Base-by-base conservation (phyloP, 2,797 vertebrate species). In the Oceanodroma leucorhoa region DNA sequence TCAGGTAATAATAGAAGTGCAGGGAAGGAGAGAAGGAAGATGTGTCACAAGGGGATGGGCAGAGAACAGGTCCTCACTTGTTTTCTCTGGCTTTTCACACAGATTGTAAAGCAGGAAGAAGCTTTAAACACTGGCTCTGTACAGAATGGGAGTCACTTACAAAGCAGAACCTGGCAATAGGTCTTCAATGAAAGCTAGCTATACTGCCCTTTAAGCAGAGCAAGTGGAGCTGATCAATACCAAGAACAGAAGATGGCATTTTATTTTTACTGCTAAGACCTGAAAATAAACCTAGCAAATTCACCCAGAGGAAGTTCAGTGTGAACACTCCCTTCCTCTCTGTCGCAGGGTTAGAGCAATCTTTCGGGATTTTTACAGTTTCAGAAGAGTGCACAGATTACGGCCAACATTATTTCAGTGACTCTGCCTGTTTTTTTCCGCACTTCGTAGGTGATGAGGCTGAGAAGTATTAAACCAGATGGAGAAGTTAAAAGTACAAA, bases 371-470 rank as follows among this genome's bases (percentile, higher is more conserved):
- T 76, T 62, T 50, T 3, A 18, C 10, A 27, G 50, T 2, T 89
- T 62, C 11, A 13, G 3, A 38, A 7, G 66, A 5, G n/a, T 0
- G 29, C 58, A 41, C 36, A 48, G 69, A 11, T 11, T 24, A 18
- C 5, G 4, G 71, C 30, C 82, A 71, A 13, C 1, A 0, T 30
- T 2, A 32, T 10, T 36, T 3, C 41, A 26, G 45, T 10, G 32
- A 2, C 36, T 27, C 55, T 61, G 53, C 43, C 46, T 6, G 6
- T 7, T 60, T 18, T 61, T 17, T 34, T 34, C 54, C 3, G 7
- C 66, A 2, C 67, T 46, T 8, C 1, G 4, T 2, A 11, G 30
- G 26, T 3, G 4, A 14, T 1, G 20, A 82, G 46, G 58, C 55
- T 51, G 40, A 51, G 61, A 21, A 38, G 43, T 43, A 11, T 10